Base-by-base conservation (phyloP, 2,888 invertebrate species). In the Meteorus cinctellus region DNA sequence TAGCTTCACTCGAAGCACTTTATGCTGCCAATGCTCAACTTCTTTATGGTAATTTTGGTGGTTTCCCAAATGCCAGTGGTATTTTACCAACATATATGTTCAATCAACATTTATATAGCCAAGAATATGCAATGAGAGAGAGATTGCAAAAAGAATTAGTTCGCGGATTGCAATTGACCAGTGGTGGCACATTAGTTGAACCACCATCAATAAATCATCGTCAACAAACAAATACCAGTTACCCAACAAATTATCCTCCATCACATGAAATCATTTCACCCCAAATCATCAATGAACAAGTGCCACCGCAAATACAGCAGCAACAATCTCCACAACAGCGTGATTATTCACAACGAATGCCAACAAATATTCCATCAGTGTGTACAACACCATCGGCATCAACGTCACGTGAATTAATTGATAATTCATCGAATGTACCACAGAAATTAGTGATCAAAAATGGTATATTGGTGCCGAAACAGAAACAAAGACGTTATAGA, bases 371-470 rank as follows among this genome's bases (percentile, higher is more conserved):
- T 55, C 2, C 19, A 6, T 4, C 19, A 19, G 24, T 8, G 4
- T 19, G 19, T 19, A 6, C 10, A 55, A 19, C 0, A 75, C 75
- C 29, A 78, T 75, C 55, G 71, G 76, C 14, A 69, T 77, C 3
- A 79, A 66, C 14, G 10, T 78, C 80, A 16, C 83, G 84, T 5
- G 87, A 88, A 0, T 87, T 85, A 27, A 36, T 83, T 1, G 82
- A 80, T 8, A 82, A 81, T 4, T 92, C 91, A 67, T 92, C 92
- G 0, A 80, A 81, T 51, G 94, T 93, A 84, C 94, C 93, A 84
- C 94, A 96, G 0, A 96, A 96, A 89, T 96, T 96, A 96, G 96
- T 97, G 0, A 95, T 96, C 73, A 96, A 96, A 88, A 96, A 97
- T 84, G 96, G 96, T 0, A 94, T 97, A 0, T 90, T 97, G 2